These are phyloP conservation scores for Coenobita brevimanus DNA, from an alignment of 1,140 invertebrate species.

Conservation along the genomic window DNA sequence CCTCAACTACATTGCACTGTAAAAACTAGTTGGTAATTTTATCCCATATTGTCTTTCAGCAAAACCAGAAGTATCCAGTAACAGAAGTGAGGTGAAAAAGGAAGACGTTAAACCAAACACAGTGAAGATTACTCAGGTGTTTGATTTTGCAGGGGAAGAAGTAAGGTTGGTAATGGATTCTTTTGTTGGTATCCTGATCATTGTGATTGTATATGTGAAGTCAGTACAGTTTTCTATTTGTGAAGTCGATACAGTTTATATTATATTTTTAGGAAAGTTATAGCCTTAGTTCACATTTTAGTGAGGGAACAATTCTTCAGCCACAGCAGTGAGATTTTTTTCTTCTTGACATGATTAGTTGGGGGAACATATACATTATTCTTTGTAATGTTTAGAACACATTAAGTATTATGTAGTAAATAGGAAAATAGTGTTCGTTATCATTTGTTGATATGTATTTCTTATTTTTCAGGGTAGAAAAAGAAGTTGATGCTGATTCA, in stretches of 20 bases:
- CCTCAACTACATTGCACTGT: background rate
- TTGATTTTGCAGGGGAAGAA: slow-evolving; percentile 69
- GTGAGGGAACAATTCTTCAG: too few species aligned
- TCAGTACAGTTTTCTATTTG: too few species aligned
- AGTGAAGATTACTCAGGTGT: slow-evolving; percentile 65
- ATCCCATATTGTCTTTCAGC: background rate
- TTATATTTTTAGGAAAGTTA: too few species aligned
- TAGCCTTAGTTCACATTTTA: too few species aligned
- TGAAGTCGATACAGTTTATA: too few species aligned
- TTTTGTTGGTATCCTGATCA: background rate
- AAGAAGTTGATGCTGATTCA: slow-evolving; percentile 78
- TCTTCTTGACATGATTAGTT: too few species aligned
- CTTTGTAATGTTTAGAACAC: too few species aligned
- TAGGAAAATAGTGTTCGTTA: too few species aligned
- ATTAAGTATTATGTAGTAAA: too few species aligned
- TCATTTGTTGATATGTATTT: too few species aligned
- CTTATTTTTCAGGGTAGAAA: slow-evolving; percentile 77
- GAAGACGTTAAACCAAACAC: slow-evolving; percentile 22
- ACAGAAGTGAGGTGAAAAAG: background rate
- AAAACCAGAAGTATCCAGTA: background rate
- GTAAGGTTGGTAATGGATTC: slow-evolving; percentile 50
- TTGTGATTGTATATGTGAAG: background rate
- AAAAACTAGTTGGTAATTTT: background rate
- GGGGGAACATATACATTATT: too few species aligned
- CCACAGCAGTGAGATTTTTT: too few species aligned